phyloP scores from a whole-genome alignment of 1,140 invertebrate species.

The Sesamia nonagrioides region DNA sequence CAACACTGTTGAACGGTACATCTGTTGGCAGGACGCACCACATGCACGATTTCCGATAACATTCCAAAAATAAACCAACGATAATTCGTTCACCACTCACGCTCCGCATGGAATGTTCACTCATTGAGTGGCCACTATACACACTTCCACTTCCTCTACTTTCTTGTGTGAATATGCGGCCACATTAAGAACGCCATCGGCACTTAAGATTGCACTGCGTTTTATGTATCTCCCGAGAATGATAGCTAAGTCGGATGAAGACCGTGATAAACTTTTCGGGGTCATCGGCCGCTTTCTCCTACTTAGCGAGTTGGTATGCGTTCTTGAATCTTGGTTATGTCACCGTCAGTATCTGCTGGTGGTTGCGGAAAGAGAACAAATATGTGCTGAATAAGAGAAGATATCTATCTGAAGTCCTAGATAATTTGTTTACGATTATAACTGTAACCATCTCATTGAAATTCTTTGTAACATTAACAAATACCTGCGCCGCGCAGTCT shows the following conservation, averaged over 20 bases:
- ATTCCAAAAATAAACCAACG: conserved; percentile 73
- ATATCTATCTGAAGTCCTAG: conserved; percentile 23
- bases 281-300: conserved; percentile 77
- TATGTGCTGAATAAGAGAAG: conserved; percentile 30
- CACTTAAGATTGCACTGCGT: conserved; percentile 44
- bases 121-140: conserved; percentile 56
- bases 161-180: conserved; percentile 59
- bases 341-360: conserved; percentile 54
- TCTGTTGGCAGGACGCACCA: conserved; percentile 64
- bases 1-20: conserved; percentile 68
- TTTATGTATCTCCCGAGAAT: conserved; percentile 61
- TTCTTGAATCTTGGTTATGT: conserved; percentile 69
- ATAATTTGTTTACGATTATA: conserved; percentile 51
- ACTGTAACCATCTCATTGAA: conserved; percentile 59
- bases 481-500: conserved; percentile 61
- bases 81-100: conserved; percentile 73
- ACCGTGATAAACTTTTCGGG: conserved; percentile 67
- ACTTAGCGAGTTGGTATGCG: conserved; percentile 62
- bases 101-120: conserved; percentile 63
- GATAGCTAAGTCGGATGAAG: conserved; percentile 54
- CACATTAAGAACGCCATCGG: conserved; percentile 54
- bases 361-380: conserved; percentile 26
- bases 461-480: conserved; percentile 55
- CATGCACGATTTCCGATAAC: conserved; percentile 72
- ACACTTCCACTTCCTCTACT: conserved; percentile 66